Conservation (phyloP, 2,888 invertebrate genomes). For the Xestia xanthographa region DNA sequence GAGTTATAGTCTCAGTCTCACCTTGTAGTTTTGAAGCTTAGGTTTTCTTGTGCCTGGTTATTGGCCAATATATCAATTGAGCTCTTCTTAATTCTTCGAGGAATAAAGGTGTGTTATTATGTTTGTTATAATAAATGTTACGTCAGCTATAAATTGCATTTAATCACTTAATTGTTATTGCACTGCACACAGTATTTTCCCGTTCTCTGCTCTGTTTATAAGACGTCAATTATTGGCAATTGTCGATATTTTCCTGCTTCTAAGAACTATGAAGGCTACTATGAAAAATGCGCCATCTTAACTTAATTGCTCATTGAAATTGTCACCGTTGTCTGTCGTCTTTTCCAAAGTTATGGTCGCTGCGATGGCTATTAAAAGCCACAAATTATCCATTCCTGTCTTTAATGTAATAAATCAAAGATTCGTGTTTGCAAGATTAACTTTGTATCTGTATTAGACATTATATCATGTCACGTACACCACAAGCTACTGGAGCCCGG, state of each 20-base stretch:
- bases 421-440: constrained; percentile 52
- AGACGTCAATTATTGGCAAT: constrained; percentile 3
- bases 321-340: neutral
- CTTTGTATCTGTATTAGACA: constrained; percentile 49
- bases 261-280: neutral
- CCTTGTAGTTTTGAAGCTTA: neutral
- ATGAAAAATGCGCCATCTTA: neutral
- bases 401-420: constrained; percentile 48
- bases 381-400: constrained; percentile 25
- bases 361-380: constrained; percentile 1
- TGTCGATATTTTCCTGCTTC: constrained; percentile 38
- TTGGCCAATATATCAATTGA: neutral
- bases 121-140: constrained; percentile 4
- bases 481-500: constrained; percentile 58
- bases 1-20: neutral
- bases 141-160: constrained; percentile 17
- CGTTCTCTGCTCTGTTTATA: constrained; percentile 6
- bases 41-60: neutral
- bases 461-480: constrained; percentile 72
- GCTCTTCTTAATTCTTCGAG: neutral
- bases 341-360: neutral
- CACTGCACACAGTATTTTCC: constrained; percentile 35
- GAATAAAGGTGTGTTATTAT: neutral
- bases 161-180: constrained; percentile 10
- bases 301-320: constrained; percentile 6